Evolutionary conservation across 2,113 vertebrate species (phyloP), one percentile per base, ranked within the genome.

Genomic region (Elgaria multicarinata): DNA sequence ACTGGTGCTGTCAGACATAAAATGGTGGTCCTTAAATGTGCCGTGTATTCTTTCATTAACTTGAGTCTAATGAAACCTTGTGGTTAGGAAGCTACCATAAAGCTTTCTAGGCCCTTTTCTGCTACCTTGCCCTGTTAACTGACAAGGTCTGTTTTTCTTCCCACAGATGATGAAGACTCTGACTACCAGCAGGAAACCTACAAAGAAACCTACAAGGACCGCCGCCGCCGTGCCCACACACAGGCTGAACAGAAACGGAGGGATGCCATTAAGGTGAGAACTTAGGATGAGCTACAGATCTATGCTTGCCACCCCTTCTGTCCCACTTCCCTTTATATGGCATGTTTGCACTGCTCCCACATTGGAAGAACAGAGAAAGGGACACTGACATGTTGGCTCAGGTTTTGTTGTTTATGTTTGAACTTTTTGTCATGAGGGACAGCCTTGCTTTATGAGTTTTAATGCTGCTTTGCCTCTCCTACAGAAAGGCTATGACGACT

Each of bases 401-500:
- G 20, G 6, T 67, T 33, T 46, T n/a, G 42, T 14, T 36, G 12
- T 4, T 79, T 74, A 20, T 75, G 8, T 0, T 69, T 9, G 1
- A 0, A 89, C 62, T 64, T 75, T 50, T 44, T 82, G 39, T 36
- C 55, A 7, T 50, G 4, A 1, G 6, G 33, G n/a, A 1, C 4
- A 77, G 81, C 26, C 24, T 69, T 42, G 55, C 12, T 77, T 55
- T 44, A 22, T 50, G 55, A 83, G 26, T 55, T 62, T 77, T 69
- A 85, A 69, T 90, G 39, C 58, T 46, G 3, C 79, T 91, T 36
- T 96, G 0, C 86, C 67, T 92, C 89, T 90, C 71, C 39, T 58
- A 4, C 94, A 99, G 99, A 99, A 99, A 98, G 99, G 99, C 80
- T 99, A 99, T 20, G 98, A 99, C 31, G 99, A 99, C 91, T 95